These are phyloP conservation scores for Drosophila multiciliata DNA, from an alignment of 2,888 invertebrate genomes.

Conservation along the genomic window DNA sequence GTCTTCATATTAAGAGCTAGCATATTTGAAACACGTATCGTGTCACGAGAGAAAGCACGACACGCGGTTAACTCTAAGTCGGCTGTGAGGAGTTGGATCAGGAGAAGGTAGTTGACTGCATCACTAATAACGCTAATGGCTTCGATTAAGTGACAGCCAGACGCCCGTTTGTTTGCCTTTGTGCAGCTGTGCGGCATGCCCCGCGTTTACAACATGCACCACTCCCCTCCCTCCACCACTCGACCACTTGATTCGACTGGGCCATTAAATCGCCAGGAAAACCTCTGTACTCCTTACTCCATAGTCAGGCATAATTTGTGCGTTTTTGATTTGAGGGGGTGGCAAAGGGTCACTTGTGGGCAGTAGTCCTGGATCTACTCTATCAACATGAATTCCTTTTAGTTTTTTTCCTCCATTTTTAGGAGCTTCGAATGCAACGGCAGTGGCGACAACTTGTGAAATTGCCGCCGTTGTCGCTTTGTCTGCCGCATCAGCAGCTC, in stretches of 20 bases:
- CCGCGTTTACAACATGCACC: not conserved
- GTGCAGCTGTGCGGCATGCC: constrained; percentile 28
- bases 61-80: not conserved
- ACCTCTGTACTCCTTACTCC: constrained; percentile 33
- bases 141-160: constrained; percentile 81
- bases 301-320: constrained; percentile 36
- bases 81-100: not conserved
- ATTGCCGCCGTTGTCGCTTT: constrained; percentile 42
- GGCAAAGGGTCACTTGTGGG: not conserved
- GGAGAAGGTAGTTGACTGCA: not conserved
- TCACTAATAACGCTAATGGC: constrained; percentile 78
- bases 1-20: too few relatives aligned
- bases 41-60: not conserved
- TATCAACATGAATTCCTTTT: constrained; percentile 16
- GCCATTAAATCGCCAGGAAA: constrained; percentile 71
- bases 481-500: constrained; percentile 43
- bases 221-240: rapidly evolving
- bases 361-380: constrained; percentile 15
- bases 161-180: constrained; percentile 75
- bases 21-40: not conserved
- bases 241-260: not conserved
- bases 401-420: constrained; percentile 9
- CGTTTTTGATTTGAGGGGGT: constrained; percentile 35
- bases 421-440: constrained; percentile 31
- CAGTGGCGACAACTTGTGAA: constrained; percentile 36